Evolutionary conservation across 1,140 invertebrate genomes (phyloP).

Genomic region (Dinoponera quadriceps): DNA sequence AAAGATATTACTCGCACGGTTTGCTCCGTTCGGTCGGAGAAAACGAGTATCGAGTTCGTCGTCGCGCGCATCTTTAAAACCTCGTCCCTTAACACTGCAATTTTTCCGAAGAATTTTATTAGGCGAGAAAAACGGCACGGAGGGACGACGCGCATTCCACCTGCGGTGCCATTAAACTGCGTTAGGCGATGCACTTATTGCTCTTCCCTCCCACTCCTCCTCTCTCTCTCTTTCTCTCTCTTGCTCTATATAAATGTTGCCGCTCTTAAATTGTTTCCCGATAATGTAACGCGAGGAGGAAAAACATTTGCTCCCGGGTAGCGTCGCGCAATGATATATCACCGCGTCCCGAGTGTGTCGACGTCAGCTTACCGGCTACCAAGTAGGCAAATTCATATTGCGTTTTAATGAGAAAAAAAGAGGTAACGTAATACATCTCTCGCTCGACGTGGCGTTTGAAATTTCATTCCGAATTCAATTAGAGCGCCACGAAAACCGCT

Average conservation of each 20-base stretch:
- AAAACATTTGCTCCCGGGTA: constrained; percentile 54
- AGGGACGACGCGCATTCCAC: constrained; percentile 9
- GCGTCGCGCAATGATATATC: constrained; percentile 40
- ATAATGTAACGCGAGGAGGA: constrained; percentile 50
- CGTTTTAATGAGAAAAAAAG: constrained; percentile 21
- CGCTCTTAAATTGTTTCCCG: constrained; percentile 60
- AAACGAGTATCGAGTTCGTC: constrained; percentile 28
- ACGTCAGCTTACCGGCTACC: constrained; percentile 51
- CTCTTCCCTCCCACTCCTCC: not conserved
- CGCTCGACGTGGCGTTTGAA: not conserved
- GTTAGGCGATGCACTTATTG: constrained; percentile 57
- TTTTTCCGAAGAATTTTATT: constrained; percentile 17
- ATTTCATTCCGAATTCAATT: constrained; percentile 6
- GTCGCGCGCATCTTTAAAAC: not conserved
- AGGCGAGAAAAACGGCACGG: constrained; percentile 33
- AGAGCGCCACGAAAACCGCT: not conserved
- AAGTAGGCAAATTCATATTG: constrained; percentile 33
- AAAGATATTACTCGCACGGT: not conserved
- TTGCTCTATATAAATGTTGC: constrained; percentile 45
- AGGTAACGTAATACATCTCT: not conserved
- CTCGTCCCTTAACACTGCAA: constrained; percentile 3
- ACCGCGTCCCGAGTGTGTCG: constrained; percentile 45
- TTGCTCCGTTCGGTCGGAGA: not conserved
- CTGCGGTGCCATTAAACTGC: constrained; percentile 40
- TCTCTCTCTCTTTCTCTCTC: too few species aligned